Evolutionary conservation across 2,797 vertebrate species (phyloP).

Genomic region (Sebastes minor): DNA sequence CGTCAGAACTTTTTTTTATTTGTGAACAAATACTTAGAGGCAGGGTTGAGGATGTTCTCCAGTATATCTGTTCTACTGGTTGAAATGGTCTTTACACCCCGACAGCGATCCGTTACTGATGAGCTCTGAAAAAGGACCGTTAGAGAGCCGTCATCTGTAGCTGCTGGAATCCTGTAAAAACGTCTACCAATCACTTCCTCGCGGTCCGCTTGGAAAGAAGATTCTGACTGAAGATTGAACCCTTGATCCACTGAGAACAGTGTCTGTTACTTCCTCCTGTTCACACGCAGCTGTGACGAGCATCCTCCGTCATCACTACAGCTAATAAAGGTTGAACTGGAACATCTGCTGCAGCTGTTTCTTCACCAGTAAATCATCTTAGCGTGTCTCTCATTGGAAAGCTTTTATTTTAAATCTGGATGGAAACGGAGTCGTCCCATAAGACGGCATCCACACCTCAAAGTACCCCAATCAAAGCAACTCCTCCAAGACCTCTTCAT

Average conservation of each 20-base stretch:
- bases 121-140: no score
- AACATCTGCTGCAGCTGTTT: conserved; percentile 61
- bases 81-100: no score
- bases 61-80: no score
- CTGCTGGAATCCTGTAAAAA: no score
- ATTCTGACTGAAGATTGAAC: no score
- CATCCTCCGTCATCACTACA: conserved; percentile 53
- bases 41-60: no score
- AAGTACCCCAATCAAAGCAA: conserved; percentile 60
- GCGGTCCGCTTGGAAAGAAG: no score
- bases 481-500: conserved; percentile 86
- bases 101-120: no score
- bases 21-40: no score
- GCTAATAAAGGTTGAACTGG: conserved; percentile 57
- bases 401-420: conserved; percentile 2
- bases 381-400: conserved; percentile 20
- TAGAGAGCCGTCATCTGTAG: no score
- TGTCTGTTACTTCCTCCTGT: background rate
- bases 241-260: background rate
- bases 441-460: conserved; percentile 48
- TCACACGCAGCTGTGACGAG: conserved; percentile 25
- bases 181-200: no score
- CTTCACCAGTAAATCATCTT: conserved; percentile 35
- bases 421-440: conserved; percentile 5
- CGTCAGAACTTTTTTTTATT: no score